Percentiles rank a stretch among this genome's conserved stretches.
These are phyloP conservation scores for Bucorvus abyssinicus DNA, from an alignment of 2,797 vertebrate species.

Conservation along the genomic window DNA sequence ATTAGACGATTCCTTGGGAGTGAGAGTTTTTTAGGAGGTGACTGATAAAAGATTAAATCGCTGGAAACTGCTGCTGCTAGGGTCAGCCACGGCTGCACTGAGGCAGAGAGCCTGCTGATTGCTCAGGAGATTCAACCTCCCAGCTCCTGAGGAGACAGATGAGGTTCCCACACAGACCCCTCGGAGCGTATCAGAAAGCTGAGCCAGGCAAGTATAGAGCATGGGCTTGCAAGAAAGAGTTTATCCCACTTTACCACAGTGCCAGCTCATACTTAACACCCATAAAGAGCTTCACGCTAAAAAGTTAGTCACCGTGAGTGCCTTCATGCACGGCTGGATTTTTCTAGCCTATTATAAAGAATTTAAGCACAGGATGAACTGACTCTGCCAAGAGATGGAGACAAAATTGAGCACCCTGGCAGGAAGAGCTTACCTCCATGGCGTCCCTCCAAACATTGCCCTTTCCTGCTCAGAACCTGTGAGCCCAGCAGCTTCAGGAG, in stretches of 20 bases:
- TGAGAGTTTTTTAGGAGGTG: background rate
- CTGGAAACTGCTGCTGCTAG: no score
- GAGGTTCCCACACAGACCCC: background rate
- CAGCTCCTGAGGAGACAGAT: background rate
- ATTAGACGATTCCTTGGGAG: background rate
- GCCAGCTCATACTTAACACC: background rate
- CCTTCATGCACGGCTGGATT: background rate
- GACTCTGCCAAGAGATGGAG: background rate
- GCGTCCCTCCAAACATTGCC: conserved; percentile 68
- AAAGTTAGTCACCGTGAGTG: background rate
- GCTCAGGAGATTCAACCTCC: background rate
- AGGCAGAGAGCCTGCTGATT: background rate
- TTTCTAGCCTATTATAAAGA: background rate
- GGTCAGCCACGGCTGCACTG: background rate
- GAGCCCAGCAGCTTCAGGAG: conserved; percentile 49
- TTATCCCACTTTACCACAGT: background rate
- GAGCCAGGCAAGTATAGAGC: background rate
- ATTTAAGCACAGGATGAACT: background rate
- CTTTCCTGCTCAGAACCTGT: conserved; percentile 82
- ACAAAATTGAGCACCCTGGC: background rate
- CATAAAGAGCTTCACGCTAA: background rate
- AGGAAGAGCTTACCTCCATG: background rate
- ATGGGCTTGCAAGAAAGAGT: background rate
- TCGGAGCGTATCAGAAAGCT: background rate
- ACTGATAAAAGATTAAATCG: background rate